Evolutionary conservation across 2,113 vertebrate genomes (phyloP), one percentile per base, ranked within the genome.

Genomic region (Pituophis catenifer): DNA sequence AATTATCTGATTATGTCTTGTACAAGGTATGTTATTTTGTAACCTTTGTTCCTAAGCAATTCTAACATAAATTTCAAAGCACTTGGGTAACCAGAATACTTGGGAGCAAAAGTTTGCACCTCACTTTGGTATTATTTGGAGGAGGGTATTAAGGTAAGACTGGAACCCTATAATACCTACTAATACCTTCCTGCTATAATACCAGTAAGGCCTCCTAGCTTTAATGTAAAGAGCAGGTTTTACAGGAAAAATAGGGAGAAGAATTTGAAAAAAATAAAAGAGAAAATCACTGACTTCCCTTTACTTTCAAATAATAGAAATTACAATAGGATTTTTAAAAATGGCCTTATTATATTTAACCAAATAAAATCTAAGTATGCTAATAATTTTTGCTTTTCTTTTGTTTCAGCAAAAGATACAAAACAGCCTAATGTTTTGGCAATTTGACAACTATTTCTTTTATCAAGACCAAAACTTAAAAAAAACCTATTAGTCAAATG

Each of bases 401-500:
- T 86, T 93, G 91, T 91, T 89, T 0, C 23, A 95, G 58, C 91
- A 6, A 0, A 89, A 89, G 94, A 3, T 13, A 1, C 38, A 70
- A 57, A 93, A 10, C 48, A 29, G 62, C 1, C 11, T 0, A 65
- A 90, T 93, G 91, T 17, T 2, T 95, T 95, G 95, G 88, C 87
- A 58, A 38, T 93, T 29, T 33, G 33, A n/a, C 48, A 91, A 0
- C 0, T 86, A 89, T 29, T 95, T 89, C 12, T 33, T 57, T 89
- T 89, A 92, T 93, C 91, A 81, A 90, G 92, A 95, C 95, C 95
- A 92, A 92, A 70, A 94, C 91, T 95, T 96, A 94, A 54, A 55
- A 62, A 94, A 91, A 94, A 92, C 90, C 95, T 96, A 58, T 96
- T 95, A 94, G 94, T 96, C 96, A 96, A 97, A 96, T 95, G 95